These are phyloP conservation scores for Sitobion miscanthi DNA, from an alignment of 1,140 invertebrate species.

Conservation along the genomic window DNA sequence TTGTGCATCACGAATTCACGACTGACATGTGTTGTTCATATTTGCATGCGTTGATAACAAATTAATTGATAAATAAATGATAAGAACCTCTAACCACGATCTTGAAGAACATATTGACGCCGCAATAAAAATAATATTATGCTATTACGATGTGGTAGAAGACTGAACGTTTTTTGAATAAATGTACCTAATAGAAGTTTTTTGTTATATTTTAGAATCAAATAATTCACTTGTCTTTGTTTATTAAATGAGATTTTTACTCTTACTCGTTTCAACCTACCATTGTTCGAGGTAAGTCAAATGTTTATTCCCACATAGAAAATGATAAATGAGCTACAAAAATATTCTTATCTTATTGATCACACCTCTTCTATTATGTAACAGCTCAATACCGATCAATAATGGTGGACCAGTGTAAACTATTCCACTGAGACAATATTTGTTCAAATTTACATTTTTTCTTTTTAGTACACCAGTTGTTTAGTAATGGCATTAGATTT, in stretches of 20 bases:
- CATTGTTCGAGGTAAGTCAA: neutral
- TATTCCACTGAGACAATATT: neutral
- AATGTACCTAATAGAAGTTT: neutral
- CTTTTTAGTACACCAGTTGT: neutral
- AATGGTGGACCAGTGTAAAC: neutral
- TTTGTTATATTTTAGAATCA: neutral
- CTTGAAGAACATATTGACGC: too few species aligned
- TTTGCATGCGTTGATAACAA: too few species aligned
- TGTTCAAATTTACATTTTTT: neutral
- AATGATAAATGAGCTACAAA: neutral
- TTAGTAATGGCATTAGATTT: conserved; percentile 46
- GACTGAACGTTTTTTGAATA: neutral
- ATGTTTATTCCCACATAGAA: neutral
- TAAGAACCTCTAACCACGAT: too few species aligned
- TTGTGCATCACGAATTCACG: too few species aligned
- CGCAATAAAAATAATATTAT: neutral
- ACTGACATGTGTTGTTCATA: too few species aligned
- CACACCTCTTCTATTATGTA: neutral
- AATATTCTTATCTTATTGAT: conserved; percentile 42
- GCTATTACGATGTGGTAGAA: neutral
- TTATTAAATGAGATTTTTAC: neutral
- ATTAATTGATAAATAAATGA: too few species aligned
- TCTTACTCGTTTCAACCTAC: neutral
- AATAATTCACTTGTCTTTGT: neutral
- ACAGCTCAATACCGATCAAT: conserved; percentile 4